Evolutionary conservation across 2,797 vertebrate species (phyloP), one percentile per base, ranked within the genome.

Genomic region (Sebastes umbrosus): DNA sequence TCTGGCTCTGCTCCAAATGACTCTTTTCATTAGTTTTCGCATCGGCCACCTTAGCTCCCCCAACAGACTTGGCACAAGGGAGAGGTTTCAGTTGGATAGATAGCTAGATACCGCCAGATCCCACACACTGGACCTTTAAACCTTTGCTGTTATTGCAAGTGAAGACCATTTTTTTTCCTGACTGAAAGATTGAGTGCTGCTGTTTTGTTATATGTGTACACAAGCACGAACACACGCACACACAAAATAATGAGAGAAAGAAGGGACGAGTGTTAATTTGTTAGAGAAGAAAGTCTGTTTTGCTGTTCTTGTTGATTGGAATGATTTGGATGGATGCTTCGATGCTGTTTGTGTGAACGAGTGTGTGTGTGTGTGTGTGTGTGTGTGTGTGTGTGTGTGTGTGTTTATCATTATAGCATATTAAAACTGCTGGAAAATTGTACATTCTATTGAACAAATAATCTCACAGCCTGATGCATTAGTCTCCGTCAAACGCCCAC

Each of bases 231-330:
- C 16, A 58, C 14, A 31, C 43, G 59, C 29, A 43, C 31, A 71
- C 29, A 77, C 8, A 50, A 63, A 57, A 86, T 82, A 86, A 84
- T 77, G 68, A 87, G 57, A 69, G 64, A 64, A 57, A 80, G 20
- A 75, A 60, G 3, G 64, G 57, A 75, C 13, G n/a, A 66, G 10
- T 79, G 78, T 83, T 80, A 72, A 67, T 84, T 80, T 79, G 50
- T 78, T 74, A 65, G 72, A 39, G 14, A 84, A 54, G 60, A 58
- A 82, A 62, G 50, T 73, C 43, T 73, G 34, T 84, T 85, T 59
- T 67, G 80, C 80, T 88, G 65, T 77, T 86, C 66, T 32, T 79
- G 67, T 71, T 87, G 87, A 90, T 90, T 90, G 84, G 76, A 86
- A 79, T 79, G 73, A 87, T 87, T 77, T 89, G 80, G 79, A 85